Conservation (phyloP, 2,113 vertebrate species). For the Bos taurus region DNA sequence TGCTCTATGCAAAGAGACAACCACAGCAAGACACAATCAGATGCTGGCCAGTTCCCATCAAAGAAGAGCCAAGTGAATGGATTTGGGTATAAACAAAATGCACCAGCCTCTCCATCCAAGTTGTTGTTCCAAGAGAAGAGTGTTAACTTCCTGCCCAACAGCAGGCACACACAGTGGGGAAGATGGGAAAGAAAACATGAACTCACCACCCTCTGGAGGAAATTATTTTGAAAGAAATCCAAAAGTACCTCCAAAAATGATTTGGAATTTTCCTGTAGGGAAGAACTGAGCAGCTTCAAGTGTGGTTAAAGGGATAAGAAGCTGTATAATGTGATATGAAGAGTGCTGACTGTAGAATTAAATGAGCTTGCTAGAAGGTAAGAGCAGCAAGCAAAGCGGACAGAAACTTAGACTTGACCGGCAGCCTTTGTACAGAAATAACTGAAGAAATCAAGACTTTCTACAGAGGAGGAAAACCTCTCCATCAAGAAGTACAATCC, state of each 20-base stretch:
- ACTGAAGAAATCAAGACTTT: background rate
- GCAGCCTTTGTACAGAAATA: background rate
- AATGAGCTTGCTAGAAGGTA: background rate
- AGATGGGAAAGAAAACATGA: background rate
- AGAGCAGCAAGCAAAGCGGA: background rate
- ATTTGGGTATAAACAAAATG: background rate
- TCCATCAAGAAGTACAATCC: background rate
- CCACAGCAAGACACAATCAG: conserved; percentile 6
- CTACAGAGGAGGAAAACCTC: background rate
- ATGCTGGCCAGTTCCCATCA: background rate
- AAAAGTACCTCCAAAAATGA: background rate
- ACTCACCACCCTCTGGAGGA: background rate
- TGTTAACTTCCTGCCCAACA: conserved; percentile 38
- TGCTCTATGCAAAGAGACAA: background rate
- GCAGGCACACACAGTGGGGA: conserved; percentile 23
- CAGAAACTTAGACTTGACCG: background rate
- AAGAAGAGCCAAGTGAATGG: conserved; percentile 8
- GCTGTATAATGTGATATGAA: background rate
- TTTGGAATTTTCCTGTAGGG: conserved; percentile 49
- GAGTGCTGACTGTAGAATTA: background rate
- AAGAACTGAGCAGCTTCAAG: background rate
- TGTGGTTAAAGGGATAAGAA: background rate
- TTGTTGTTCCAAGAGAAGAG: conserved; percentile 22
- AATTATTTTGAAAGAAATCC: conserved; percentile 51
- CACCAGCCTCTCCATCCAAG: conserved; percentile 18